These are phyloP conservation scores for Liopterus haemorrhoidalis DNA, from an alignment of 2,888 invertebrate species.

Conservation along the genomic window DNA sequence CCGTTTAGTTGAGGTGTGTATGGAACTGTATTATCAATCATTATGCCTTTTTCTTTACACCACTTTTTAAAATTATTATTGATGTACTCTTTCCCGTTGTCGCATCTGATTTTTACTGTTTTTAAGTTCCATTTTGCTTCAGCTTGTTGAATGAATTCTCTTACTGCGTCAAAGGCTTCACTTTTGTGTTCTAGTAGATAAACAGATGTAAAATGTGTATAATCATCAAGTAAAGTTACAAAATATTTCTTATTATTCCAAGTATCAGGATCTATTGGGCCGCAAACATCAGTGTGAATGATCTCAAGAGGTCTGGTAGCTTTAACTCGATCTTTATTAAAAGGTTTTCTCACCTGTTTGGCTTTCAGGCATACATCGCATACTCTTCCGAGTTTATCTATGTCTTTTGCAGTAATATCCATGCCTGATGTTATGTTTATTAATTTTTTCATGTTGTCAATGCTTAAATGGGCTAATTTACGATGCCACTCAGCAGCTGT, in stretches of 20 bases:
- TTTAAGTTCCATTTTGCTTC: conserved; percentile 24
- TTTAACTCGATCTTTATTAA: conserved; percentile 33
- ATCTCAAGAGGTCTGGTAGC: conserved; percentile 38
- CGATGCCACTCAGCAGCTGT: conserved; percentile 16
- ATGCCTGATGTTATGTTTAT: conserved; percentile 17
- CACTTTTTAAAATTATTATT: conserved; percentile 16
- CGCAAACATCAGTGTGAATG: conserved; percentile 38
- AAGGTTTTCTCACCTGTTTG: conserved; percentile 40
- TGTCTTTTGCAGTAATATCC: conserved; percentile 9
- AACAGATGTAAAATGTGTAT: conserved; percentile 37
- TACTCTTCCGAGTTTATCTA: conserved; percentile 28
- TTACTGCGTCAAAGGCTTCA: conserved; percentile 24
- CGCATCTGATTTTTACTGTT: conserved; percentile 27
- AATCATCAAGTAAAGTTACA: conserved; percentile 39
- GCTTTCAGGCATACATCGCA: conserved; percentile 40
- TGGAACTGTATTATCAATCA: conserved; percentile 25
- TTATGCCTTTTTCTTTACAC: conserved; percentile 27
- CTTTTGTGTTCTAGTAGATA: conserved; percentile 33
- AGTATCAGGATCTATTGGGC: conserved; percentile 37
- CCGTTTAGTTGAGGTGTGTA: conserved; percentile 31
- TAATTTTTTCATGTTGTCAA: conserved; percentile 22
- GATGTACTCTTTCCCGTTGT: conserved; percentile 30
- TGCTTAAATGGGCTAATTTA: conserved; percentile 22
- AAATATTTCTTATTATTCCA: conserved; percentile 38
- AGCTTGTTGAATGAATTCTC: conserved; percentile 22